These are phyloP conservation scores for Sinosuthora webbiana DNA, from an alignment of 2,113 vertebrate genomes.

Conservation along the genomic window DNA sequence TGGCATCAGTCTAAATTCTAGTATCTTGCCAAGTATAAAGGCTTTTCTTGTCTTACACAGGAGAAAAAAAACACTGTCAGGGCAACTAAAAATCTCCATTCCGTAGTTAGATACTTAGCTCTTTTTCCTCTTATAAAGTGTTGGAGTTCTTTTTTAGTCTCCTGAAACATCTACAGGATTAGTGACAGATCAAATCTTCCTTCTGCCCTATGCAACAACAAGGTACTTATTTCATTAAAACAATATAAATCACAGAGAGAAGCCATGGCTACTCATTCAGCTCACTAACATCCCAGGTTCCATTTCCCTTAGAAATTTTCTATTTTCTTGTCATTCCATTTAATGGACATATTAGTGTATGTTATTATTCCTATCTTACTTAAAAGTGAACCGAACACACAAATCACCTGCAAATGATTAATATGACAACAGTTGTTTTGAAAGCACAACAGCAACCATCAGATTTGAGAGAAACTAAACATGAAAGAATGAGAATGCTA, in stretches of 20 bases:
- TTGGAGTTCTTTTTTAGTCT: neutral
- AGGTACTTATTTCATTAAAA: neutral
- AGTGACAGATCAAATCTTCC: neutral
- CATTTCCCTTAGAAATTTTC: neutral
- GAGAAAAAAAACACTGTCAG: neutral
- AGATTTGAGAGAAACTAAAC: neutral
- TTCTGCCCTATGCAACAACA: neutral
- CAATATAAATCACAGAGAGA: neutral
- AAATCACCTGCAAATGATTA: neutral
- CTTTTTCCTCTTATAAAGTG: neutral
- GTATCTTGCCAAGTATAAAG: neutral
- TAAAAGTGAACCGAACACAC: neutral
- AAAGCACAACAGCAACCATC: neutral
- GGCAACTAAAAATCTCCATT: neutral
- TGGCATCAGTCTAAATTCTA: neutral
- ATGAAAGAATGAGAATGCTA: neutral
- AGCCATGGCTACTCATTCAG: neutral
- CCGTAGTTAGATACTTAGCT: neutral
- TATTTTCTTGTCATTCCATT: neutral
- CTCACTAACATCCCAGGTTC: neutral
- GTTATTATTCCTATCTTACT: neutral
- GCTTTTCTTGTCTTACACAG: neutral
- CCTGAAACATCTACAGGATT: neutral
- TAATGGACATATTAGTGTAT: neutral
- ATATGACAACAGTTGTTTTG: neutral